phyloP scores from a whole-genome alignment of 2,113 vertebrate genomes.

The Cyprinodon tularosa region DNA sequence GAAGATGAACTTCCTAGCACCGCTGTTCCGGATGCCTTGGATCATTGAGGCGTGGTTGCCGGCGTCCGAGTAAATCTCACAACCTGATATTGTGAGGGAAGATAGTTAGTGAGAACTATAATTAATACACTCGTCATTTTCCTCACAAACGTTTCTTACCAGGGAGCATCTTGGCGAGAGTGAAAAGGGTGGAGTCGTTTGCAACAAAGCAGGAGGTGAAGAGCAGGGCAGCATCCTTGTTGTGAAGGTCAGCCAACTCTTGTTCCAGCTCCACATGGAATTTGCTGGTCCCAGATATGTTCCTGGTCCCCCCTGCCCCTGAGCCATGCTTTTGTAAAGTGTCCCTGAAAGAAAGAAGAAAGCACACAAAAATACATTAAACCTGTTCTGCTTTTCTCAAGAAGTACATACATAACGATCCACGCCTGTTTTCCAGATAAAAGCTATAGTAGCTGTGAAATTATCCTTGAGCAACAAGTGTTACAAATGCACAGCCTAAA shows the following conservation, averaged over 20 bases:
- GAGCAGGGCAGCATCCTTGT: constrained; percentile 91
- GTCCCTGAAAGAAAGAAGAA: constrained; percentile 77
- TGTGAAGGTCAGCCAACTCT: constrained; percentile 93
- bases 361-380: neutral
- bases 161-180: constrained; percentile 93
- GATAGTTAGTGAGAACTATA: neutral
- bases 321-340: constrained; percentile 92
- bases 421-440: neutral
- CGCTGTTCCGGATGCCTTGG: constrained; percentile 92
- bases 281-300: constrained; percentile 97
- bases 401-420: neutral
- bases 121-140: neutral
- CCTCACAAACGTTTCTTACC: constrained; percentile 70
- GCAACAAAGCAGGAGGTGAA: constrained; percentile 98
- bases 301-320: constrained; percentile 95
- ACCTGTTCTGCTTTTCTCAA: neutral
- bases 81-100: constrained; percentile 78
- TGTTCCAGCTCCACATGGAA: constrained; percentile 94
- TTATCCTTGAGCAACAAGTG: neutral
- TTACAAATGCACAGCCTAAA: neutral
- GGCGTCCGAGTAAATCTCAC: constrained; percentile 96
- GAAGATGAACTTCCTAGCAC: constrained; percentile 92
- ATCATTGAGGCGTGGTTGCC: constrained; percentile 99
- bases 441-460: neutral
- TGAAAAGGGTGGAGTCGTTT: constrained; percentile 98